Percentiles rank a stretch among this genome's conserved stretches.
Evolutionary conservation across 2,113 vertebrate species (phyloP).

Genomic region (Neomonachus schauinslandi): DNA sequence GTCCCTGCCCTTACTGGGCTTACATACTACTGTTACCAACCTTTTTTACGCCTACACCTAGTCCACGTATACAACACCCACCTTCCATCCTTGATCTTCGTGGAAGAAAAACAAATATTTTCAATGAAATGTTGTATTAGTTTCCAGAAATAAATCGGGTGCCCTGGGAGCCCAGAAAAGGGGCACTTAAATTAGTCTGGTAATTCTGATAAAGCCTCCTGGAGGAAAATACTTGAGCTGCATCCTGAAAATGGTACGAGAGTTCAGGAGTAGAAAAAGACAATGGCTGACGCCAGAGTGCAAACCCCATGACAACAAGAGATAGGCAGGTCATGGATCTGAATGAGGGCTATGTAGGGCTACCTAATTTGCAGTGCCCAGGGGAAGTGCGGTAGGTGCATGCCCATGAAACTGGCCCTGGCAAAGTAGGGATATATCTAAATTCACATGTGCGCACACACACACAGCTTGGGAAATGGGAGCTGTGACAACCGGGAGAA

Average conservation of each 20-base stretch:
- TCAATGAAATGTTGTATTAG: background rate
- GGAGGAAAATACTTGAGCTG: background rate
- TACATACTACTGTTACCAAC: background rate
- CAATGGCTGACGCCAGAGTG: background rate
- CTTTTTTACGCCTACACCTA: background rate
- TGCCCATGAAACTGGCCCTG: background rate
- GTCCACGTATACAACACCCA: background rate
- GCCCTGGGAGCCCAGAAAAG: background rate
- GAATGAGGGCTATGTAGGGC: background rate
- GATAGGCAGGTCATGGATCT: background rate
- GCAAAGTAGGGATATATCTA: background rate
- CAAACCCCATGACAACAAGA: background rate
- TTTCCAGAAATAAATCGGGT: background rate
- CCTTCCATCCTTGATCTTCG: background rate
- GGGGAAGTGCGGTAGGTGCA: accelerated
- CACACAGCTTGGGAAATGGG: background rate
- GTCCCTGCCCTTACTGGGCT: background rate
- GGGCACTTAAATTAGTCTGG: background rate
- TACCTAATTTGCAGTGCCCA: background rate
- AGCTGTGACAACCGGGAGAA: background rate
- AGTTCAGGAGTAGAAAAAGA: background rate
- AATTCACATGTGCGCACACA: background rate
- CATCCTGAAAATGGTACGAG: background rate
- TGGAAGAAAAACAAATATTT: background rate
- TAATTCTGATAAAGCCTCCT: background rate